Evolutionary conservation across 2,113 vertebrate genomes (phyloP), one percentile per base, ranked within the genome.

Genomic region (Prochilodus magdalenae): DNA sequence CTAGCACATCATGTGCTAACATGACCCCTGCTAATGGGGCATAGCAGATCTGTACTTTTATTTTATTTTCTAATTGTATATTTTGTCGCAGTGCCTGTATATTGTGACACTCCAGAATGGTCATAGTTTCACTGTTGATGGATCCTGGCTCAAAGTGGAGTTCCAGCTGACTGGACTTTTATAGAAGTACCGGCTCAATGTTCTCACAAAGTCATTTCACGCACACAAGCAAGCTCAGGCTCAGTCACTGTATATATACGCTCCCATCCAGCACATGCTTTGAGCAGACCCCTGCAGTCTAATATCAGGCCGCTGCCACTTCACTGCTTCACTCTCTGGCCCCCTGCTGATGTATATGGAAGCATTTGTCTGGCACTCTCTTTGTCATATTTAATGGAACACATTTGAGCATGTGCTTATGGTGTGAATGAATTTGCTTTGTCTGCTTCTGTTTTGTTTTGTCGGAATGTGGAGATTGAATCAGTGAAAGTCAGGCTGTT

Each of bases 311-410:
- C 65, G 89, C 88, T 92, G 90, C 91, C 88, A 81, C 80, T 24
- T 65, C 18, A 71, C 60, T 70, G 59, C 59, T 47, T 44, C 30
- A 59, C 77, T 83, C 71, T 70, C 76, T 73, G 79, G 49, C 85
- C 73, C 65, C 85, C 84, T 91, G 90, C 89, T 89, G 87, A 88
- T 90, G 88, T 92, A 89, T 82, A 85, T 87, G 86, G 86, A 81
- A 90, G 89, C 85, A 90, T 91, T 93, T 90, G 90, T 90, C 85
- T 88, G 88, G 87, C 84, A 88, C 40, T 78, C 22, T 88, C 84
- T 89, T 77, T 63, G 87, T 79, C 78, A 26, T 84, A 87, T 86
- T 89, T 87, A 88, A 88, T 89, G 88, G 86, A 88, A 90, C 77
- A 63, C 80, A 79, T 63, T 77, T 83, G 81, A 20, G 65, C 70